Conservation (phyloP, 1,140 invertebrate genomes). For the Goniozus legneri region DNA sequence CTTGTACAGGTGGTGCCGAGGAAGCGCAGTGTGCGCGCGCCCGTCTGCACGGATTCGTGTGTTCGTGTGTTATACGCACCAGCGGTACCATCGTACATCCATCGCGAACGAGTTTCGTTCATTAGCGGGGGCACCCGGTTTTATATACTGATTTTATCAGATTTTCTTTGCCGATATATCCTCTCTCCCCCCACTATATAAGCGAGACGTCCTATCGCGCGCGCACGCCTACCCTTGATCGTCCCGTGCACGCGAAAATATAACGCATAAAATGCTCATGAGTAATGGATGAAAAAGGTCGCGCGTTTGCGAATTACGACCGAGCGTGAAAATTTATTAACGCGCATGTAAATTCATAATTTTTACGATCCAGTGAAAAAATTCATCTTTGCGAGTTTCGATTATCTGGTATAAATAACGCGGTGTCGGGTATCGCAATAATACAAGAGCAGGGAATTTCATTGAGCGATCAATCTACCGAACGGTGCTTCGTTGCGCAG, state of each 20-base stretch:
- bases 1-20: conserved; percentile 12
- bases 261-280: neutral
- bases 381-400: no score
- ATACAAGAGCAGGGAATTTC: no score
- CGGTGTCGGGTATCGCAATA: no score
- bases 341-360: no score
- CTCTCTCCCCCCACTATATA: no score
- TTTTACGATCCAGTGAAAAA: no score
- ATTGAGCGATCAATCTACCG: no score
- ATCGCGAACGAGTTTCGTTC: conserved; percentile 32
- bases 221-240: no score
- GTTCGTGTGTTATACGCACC: conserved; percentile 4
- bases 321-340: neutral
- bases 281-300: neutral
- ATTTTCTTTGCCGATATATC: conserved; percentile 22
- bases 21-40: conserved; percentile 7
- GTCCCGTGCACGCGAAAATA: no score
- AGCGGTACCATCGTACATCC: conserved; percentile 3
- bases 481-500: no score
- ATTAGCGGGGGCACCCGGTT: conserved; percentile 25
- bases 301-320: neutral
- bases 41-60: neutral
- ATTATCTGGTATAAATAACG: no score
- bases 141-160: conserved; percentile 34
- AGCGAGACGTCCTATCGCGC: no score